Percentiles rank a stretch among this genome's conserved stretches.
These are phyloP conservation scores for Bombylius discolor DNA, from an alignment of 2,888 invertebrate species.

Conservation along the genomic window DNA sequence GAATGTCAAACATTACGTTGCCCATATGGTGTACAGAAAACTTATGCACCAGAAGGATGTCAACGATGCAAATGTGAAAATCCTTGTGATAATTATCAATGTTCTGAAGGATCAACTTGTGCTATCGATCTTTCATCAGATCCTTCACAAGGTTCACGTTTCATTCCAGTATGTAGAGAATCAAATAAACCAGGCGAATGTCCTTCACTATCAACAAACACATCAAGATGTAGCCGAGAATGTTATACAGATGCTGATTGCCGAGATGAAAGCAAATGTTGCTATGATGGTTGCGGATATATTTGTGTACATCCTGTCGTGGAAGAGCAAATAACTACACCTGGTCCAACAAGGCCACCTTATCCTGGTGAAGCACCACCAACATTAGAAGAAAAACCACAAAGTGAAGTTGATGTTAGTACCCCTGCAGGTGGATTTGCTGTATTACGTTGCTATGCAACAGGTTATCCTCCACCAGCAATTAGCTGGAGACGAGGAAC, in stretches of 20 bases:
- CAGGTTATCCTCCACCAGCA: constrained; percentile 62
- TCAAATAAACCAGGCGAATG: constrained; percentile 55
- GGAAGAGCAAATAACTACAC: constrained; percentile 32
- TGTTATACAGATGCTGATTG: constrained; percentile 77
- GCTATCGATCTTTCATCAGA: constrained; percentile 42
- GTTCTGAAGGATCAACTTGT: constrained; percentile 54
- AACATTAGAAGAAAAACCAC: constrained; percentile 38
- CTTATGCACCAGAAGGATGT: constrained; percentile 48
- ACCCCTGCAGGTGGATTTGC: constrained; percentile 62
- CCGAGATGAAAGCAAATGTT: constrained; percentile 65
- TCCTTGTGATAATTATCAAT: constrained; percentile 53
- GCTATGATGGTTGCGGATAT: constrained; percentile 61
- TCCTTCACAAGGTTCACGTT: constrained; percentile 20
- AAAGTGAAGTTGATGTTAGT: constrained; percentile 46
- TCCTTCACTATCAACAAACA: constrained; percentile 39
- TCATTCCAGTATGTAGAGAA: constrained; percentile 30
- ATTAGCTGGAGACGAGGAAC: constrained; percentile 66
- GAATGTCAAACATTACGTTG: constrained; percentile 54
- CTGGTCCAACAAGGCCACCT: constrained; percentile 31
- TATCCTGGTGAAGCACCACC: constrained; percentile 28
- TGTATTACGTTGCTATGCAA: constrained; percentile 59
- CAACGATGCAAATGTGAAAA: constrained; percentile 59
- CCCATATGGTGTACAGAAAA: constrained; percentile 55
- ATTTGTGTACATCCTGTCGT: constrained; percentile 49
- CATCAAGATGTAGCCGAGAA: constrained; percentile 50